Conservation (phyloP, 2,797 vertebrate genomes). For the Iguana delicatissima region DNA sequence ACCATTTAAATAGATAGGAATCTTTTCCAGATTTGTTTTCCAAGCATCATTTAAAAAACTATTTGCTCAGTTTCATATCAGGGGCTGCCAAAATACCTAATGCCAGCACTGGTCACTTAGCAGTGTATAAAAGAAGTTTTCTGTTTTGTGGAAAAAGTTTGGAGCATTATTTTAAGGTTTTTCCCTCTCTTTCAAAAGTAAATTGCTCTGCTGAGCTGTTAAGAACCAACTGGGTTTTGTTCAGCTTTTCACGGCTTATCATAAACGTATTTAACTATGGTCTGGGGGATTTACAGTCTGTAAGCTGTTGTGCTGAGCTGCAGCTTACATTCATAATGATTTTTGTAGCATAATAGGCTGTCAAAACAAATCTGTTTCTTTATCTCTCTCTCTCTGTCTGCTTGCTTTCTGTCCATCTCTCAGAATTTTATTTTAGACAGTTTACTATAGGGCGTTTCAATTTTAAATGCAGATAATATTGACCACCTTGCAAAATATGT, state of each 20-base stretch:
- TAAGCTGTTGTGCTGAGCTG: conserved; percentile 74
- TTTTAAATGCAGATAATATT: conserved; percentile 8
- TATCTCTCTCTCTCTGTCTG: conserved; percentile 51
- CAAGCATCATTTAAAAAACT: conserved; percentile 86
- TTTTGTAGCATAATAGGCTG: conserved; percentile 80
- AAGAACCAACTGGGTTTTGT: conserved; percentile 49
- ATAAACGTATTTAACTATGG: conserved; percentile 61
- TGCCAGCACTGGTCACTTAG: conserved; percentile 85
- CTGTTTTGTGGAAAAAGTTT: conserved; percentile 75
- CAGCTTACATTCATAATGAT: conserved; percentile 82
- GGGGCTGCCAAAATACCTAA: conserved; percentile 82
- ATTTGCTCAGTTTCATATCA: conserved; percentile 85
- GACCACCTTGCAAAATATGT: background rate
- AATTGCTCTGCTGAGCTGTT: conserved; percentile 61
- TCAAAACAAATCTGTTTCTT: conserved; percentile 85
- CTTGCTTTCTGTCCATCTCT: conserved; percentile 71
- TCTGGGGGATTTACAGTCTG: conserved; percentile 65
- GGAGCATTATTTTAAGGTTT: conserved; percentile 55
- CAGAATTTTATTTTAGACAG: conserved; percentile 46
- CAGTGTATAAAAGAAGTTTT: conserved; percentile 78
- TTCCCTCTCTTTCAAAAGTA: conserved; percentile 48
- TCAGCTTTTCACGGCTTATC: conserved; percentile 60
- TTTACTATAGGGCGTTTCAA: conserved; percentile 26
- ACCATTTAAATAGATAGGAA: conserved; percentile 86
- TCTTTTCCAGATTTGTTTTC: conserved; percentile 82